Evolutionary conservation across 2,888 invertebrate species (phyloP).

Genomic region (Augiades crinisus): DNA sequence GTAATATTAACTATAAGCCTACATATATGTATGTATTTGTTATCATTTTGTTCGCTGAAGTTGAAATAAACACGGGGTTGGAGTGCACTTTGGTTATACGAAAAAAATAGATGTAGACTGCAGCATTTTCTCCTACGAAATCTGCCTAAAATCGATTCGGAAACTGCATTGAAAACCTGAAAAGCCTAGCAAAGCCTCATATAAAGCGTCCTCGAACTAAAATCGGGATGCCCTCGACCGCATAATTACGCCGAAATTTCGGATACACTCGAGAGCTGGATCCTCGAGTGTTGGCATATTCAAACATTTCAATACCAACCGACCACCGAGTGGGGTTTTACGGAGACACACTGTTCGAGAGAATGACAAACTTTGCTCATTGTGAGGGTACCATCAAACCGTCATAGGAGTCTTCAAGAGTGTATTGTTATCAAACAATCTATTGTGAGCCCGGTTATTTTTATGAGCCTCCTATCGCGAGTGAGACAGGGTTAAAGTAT

Average conservation of each 20-base stretch:
- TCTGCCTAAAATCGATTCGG: slow-evolving; percentile 13
- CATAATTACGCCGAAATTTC: slow-evolving; percentile 72
- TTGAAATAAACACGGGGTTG: not conserved
- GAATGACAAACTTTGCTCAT: not conserved
- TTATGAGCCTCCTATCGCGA: too few relatives aligned
- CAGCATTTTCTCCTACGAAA: too few relatives aligned
- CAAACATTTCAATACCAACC: slow-evolving; percentile 75
- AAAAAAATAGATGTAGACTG: too few relatives aligned
- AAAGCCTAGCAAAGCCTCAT: slow-evolving; percentile 7
- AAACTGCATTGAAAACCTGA: slow-evolving; percentile 18
- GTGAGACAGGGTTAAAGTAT: too few relatives aligned
- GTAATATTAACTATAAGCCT: too few relatives aligned
- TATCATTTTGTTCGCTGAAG: too few relatives aligned
- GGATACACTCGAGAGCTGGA: slow-evolving; percentile 64
- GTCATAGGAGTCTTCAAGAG: too few relatives aligned
- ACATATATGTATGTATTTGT: too few relatives aligned
- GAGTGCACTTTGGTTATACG: not conserved
- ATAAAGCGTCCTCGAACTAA: slow-evolving; percentile 41
- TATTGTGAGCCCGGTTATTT: too few relatives aligned
- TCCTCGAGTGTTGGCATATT: slow-evolving; percentile 70
- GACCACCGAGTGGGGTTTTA: slow-evolving; percentile 49
- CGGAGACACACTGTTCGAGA: slow-evolving; percentile 39
- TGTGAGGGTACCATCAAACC: too few relatives aligned
- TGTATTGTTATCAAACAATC: too few relatives aligned
- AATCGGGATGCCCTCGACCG: slow-evolving; percentile 49